These are phyloP conservation scores for Saccostrea glomerata DNA, from an alignment of 1,140 invertebrate genomes.

Conservation along the genomic window DNA sequence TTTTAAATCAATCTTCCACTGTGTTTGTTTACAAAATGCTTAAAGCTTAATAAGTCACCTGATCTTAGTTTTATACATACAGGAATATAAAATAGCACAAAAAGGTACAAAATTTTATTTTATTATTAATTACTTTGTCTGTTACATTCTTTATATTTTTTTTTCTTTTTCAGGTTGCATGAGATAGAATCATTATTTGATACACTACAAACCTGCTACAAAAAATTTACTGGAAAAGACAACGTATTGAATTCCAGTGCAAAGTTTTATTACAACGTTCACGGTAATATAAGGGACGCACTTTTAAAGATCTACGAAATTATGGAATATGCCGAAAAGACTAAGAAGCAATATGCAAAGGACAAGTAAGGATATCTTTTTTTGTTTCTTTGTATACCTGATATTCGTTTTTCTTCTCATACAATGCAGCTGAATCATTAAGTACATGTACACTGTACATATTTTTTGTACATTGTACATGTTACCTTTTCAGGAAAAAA, in stretches of 20 bases:
- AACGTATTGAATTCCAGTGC: background rate
- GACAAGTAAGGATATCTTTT: background rate
- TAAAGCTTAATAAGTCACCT: too few relatives aligned
- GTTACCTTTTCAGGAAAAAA: background rate
- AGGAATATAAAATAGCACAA: too few relatives aligned
- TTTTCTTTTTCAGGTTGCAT: background rate
- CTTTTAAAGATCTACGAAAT: slow-evolving; percentile 15
- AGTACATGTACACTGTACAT: background rate
- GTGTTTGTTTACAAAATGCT: too few relatives aligned
- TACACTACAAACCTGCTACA: background rate
- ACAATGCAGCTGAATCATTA: background rate
- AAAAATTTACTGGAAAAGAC: background rate
- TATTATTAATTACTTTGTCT: too few relatives aligned
- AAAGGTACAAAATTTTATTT: too few relatives aligned
- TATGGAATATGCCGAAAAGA: background rate
- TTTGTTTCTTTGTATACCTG: background rate
- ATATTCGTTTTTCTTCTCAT: too few relatives aligned
- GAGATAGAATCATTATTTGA: background rate
- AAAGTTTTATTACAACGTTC: background rate
- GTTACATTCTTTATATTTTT: background rate
- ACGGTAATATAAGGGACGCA: background rate
- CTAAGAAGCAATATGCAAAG: background rate
- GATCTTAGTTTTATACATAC: too few relatives aligned
- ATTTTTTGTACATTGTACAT: background rate
- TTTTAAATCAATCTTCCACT: too few relatives aligned